A percentile compares a stretch with the other conserved stretches of the same genome.
These are phyloP conservation scores for Musca vetustissima DNA, from an alignment of 1,140 invertebrate genomes.

Conservation along the genomic window DNA sequence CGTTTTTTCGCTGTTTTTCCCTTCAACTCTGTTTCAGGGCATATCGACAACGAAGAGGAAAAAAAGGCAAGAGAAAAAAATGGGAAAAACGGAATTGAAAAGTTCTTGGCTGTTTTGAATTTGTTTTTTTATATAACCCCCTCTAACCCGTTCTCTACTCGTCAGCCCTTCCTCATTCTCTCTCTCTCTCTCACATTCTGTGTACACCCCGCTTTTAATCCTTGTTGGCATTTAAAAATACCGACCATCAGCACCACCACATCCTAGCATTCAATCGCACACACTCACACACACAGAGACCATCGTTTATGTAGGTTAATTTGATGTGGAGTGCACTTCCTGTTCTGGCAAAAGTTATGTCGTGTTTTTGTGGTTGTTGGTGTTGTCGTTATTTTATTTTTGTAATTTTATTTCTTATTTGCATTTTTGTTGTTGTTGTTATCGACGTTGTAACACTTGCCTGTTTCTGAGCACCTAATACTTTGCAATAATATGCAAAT, in stretches of 20 bases:
- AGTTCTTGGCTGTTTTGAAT: not conserved
- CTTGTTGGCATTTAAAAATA: constrained; percentile 15
- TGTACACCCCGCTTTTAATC: constrained; percentile 1
- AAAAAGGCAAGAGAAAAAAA: not conserved
- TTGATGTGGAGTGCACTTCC: constrained; percentile 24
- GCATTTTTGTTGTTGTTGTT: no score
- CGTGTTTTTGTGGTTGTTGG: no score
- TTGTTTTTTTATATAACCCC: constrained; percentile 1
- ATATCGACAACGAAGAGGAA: no score
- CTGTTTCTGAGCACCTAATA: not conserved
- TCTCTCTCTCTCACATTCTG: not conserved
- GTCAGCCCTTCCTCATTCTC: not conserved
- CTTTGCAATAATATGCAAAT: not conserved
- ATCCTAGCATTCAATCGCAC: not conserved
- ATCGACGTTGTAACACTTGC: constrained; percentile 3
- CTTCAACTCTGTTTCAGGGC: no score
- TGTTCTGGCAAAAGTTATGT: constrained; percentile 2
- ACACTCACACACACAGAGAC: not conserved
- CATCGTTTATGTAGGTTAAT: constrained; percentile 13
- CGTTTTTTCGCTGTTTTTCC: no score
- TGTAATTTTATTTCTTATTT: no score
- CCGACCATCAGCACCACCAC: no score
- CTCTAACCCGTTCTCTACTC: not conserved
- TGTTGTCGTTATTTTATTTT: no score
- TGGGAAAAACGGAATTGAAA: no score